Percentiles rank a stretch among this genome's conserved stretches.
Evolutionary conservation across 2,113 vertebrate genomes (phyloP).

Genomic region (Hippoglossus stenolepis): DNA sequence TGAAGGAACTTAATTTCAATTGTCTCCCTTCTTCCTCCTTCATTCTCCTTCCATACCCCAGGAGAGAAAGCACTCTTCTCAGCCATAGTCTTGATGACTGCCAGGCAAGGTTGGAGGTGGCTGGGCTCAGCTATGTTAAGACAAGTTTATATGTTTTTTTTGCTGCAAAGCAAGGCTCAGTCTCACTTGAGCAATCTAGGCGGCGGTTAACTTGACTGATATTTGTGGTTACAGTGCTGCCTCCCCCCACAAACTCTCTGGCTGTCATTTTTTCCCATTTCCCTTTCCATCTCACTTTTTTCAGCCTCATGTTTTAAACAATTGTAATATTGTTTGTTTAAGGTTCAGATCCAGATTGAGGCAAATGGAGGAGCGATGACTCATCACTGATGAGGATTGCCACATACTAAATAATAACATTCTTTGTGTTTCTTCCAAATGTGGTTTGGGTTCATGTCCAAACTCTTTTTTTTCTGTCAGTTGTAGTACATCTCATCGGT

Average conservation of each 20-base stretch:
- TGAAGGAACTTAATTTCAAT: conserved; percentile 10
- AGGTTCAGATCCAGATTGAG: conserved; percentile 1
- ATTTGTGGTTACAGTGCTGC: conserved; percentile 40
- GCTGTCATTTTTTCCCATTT: neutral
- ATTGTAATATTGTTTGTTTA: neutral
- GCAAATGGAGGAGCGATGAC: neutral
- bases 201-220: conserved; percentile 64
- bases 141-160: conserved; percentile 65
- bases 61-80: conserved; percentile 47
- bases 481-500: neutral
- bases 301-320: neutral
- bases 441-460: conserved; percentile 7
- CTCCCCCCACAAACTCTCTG: neutral
- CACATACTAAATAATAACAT: neutral
- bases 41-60: conserved; percentile 11
- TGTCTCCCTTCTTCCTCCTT: conserved; percentile 1
- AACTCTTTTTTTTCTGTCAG: conserved; percentile 3
- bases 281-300: neutral
- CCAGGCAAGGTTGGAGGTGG: conserved; percentile 44
- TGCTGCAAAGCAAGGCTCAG: conserved; percentile 57
- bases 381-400: neutral
- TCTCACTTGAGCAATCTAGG: conserved; percentile 69
- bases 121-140: conserved; percentile 63
- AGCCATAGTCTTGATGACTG: conserved; percentile 56
- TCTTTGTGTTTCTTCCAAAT: conserved; percentile 1